Base-by-base conservation (phyloP, 2,113 vertebrate species). In the Clinocottus analis region DNA sequence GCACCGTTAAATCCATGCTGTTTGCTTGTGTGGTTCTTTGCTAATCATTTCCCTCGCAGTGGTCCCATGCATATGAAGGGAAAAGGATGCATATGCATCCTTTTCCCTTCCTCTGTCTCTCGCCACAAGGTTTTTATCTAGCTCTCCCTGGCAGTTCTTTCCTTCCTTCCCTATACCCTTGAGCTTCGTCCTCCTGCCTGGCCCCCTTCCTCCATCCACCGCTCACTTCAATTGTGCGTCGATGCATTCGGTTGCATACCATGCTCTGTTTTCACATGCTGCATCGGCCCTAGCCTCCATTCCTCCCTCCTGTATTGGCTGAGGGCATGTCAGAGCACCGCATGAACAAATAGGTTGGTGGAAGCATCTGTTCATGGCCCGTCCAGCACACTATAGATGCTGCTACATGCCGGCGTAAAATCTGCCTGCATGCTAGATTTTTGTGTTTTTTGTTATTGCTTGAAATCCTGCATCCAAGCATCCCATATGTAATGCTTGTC, bases 321-420 rank as follows among this genome's bases (percentile, higher is more conserved):
- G 53, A 31, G n/a, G 25, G 59, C 45, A 63, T 66, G 47, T 64
- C 58, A n/a, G 63, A 37, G 41, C 27, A 51, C 82, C 49, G 17
- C 3, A 16, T 56, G 8, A 35, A 59, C 73, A 41, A 41, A 69
- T 55, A 47, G 37, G 35, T 23, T 19, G 43, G 9, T n/a, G 25
- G 21, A 23, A 33, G 75, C n/a, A 13, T 70, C 58, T 39, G 45
- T 55, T 67, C 29, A 10, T 12, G 3, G 29, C 39, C 0, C 0
- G 3, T 77, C 68, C 37, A 56, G 3, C 25, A 77, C 7, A n/a
- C 41, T 43, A 0, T 0, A 59, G 73, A 73, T 37, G 56, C 47
- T 65, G 33, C 43, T 56, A 21, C 66, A 21, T 2, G 3, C 13
- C 23, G n/a, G n/a, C 1, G 47, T 1, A n/a, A 9, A 16, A 63